Conservation (phyloP, 1,140 invertebrate genomes). For the Drosophila paulistorum region DNA sequence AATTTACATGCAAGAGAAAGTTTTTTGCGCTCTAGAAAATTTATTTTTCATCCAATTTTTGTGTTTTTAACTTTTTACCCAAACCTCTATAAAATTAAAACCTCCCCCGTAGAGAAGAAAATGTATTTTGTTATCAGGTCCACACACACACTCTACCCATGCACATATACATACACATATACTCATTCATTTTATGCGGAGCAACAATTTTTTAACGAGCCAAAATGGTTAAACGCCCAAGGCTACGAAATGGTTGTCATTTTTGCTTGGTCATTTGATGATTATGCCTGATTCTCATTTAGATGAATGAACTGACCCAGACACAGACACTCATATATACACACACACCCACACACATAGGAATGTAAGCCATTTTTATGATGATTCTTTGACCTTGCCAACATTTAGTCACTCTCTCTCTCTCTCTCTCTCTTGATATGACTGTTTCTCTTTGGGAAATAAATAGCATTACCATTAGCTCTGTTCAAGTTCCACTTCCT, state of each 20-base stretch:
- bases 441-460: background rate
- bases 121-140: conserved; percentile 5
- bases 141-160: conserved; percentile 5
- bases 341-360: background rate
- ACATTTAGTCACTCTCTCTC: background rate
- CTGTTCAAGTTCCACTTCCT: conserved; percentile 1
- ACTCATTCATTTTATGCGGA: conserved; percentile 36
- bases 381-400: background rate
- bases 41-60: background rate
- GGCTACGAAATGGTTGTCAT: conserved; percentile 46
- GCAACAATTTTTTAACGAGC: conserved; percentile 15
- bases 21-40: background rate
- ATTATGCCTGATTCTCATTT: conserved; percentile 78
- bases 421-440: too few species aligned
- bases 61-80: background rate
- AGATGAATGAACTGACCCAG: conserved; percentile 66
- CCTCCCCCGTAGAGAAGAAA: background rate
- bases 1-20: conserved; percentile 1
- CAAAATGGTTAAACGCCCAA: conserved; percentile 2
- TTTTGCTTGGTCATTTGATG: conserved; percentile 62
- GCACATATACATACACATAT: background rate
- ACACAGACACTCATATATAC: background rate
- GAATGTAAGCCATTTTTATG: conserved; percentile 2
- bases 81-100: conserved; percentile 15
- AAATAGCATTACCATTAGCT: conserved; percentile 15